Conservation (phyloP, 2,888 invertebrate genomes). For the Odontothrips loti region DNA sequence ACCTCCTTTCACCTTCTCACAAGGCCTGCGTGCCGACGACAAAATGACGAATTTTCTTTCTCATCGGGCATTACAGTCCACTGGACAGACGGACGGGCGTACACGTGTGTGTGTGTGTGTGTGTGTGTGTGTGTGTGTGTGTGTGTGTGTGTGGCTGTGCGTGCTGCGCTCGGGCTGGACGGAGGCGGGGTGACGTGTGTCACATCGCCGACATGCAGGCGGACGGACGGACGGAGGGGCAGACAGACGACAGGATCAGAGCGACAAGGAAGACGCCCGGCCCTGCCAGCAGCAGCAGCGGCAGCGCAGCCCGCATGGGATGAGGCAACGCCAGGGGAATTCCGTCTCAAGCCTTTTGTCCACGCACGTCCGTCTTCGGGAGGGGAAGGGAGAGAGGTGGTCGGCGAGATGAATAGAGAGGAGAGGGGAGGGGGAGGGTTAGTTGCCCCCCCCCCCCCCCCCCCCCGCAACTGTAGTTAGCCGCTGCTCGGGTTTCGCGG, state of each 20-base stretch:
- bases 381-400: too few relatives aligned
- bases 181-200: too few relatives aligned
- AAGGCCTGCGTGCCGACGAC: neutral
- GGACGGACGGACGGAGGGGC: too few relatives aligned
- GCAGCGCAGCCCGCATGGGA: neutral
- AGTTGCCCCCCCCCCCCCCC: too few relatives aligned
- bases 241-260: too few relatives aligned
- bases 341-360: neutral
- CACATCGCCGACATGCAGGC: neutral
- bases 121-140: slow-evolving; percentile 32
- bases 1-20: neutral
- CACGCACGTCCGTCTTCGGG: neutral
- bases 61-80: neutral
- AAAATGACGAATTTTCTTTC: slow-evolving; percentile 6
- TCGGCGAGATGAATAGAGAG: too few relatives aligned
- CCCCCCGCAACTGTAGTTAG: too few relatives aligned
- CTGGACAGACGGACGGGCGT: slow-evolving; percentile 28
- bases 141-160: slow-evolving; percentile 31
- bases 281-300: neutral
- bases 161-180: too few relatives aligned
- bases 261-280: neutral
- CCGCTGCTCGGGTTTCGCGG: too few relatives aligned
- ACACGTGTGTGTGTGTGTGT: slow-evolving; percentile 31
- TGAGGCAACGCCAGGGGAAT: neutral
- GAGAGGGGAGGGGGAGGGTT: too few relatives aligned